phyloP scores from a whole-genome alignment of 2,797 vertebrate species.

The Lithobates pipiens region DNA sequence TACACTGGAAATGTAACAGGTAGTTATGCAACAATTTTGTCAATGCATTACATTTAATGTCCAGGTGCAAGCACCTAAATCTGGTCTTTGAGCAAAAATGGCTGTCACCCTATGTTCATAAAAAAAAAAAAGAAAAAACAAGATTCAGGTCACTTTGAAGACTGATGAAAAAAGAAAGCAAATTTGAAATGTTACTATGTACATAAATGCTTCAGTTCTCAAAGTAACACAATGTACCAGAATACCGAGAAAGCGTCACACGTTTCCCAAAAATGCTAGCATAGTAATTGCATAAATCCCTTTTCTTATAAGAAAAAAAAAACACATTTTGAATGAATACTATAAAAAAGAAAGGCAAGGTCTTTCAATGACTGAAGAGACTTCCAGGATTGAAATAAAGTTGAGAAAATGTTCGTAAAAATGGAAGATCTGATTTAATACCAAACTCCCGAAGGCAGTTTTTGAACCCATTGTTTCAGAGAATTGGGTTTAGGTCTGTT shows the following conservation, averaged over 20 bases:
- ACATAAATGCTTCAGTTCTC: conserved; percentile 80
- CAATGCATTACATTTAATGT: conserved; percentile 1
- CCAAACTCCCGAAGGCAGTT: conserved; percentile 73
- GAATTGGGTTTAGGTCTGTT: conserved; percentile 97
- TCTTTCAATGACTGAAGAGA: conserved; percentile 79
- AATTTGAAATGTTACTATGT: conserved; percentile 74
- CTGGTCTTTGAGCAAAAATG: conserved; percentile 43
- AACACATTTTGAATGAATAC: conserved; percentile 70
- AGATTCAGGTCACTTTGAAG: conserved; percentile 71
- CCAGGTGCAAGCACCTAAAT: neutral
- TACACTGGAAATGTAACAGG: conserved; percentile 18
- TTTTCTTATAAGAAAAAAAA: conserved; percentile 82
- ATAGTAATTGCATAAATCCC: conserved; percentile 86
- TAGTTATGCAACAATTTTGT: neutral
- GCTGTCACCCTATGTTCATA: conserved; percentile 9
- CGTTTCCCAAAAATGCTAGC: conserved; percentile 81
- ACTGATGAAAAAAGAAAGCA: conserved; percentile 69
- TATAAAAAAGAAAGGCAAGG: conserved; percentile 80
- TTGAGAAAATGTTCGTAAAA: conserved; percentile 79
- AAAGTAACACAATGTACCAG: conserved; percentile 86
- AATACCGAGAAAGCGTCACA: conserved; percentile 82
- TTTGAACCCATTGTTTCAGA: conserved; percentile 81
- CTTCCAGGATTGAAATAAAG: conserved; percentile 83
- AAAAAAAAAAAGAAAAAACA: conserved; percentile 47
- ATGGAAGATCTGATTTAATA: conserved; percentile 70